Base-by-base conservation (phyloP, 2,113 vertebrate species). In the Eurypyga helias region DNA sequence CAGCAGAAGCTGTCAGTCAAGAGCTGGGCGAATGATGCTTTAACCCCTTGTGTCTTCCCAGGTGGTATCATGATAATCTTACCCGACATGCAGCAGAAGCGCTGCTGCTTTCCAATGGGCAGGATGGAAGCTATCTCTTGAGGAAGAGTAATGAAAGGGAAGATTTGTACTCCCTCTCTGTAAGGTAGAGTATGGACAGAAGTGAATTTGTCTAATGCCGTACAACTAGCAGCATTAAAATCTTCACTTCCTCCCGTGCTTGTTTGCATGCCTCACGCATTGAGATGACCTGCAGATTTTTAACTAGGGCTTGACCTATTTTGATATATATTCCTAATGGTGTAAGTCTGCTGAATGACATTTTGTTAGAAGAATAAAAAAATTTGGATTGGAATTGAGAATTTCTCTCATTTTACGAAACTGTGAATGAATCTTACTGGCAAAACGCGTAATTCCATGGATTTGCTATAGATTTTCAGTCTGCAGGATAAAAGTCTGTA, bases 21-120 rank as follows among this genome's bases (percentile, higher is more conserved):
- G 48, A 49, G 62, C 18, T 2, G 61, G 60, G 38, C 0, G 1
- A 88, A 78, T 54, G 75, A 49, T 43, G 52, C 34, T 87, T 60
- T 82, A 72, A 83, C 16, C 21, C 48, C 9, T 75, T 78, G 29
- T 96, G 58, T 84, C 71, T 97, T 73, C 89, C 36, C 66, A 99
- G 99, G 87, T 99, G 99, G 99, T 99, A 99, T 83, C 99, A 99
- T 2, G 96, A 98, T 55, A 98, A 98, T 51, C 98, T 99, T 49
- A 98, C 99, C 3, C 99, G 99, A 0, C 99, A 99, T 0, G 99
- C 99, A 2, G 98, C 99, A 1, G 99, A 99, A 86, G 99, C 99
- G 0, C 98, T 99, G 17, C 99, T 99, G 77, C 97, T 99, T 95
- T 99, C 99, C 85, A 99, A 99, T 0, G 99, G 99, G 18, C 73